Base-by-base conservation (phyloP, 2,113 vertebrate species). In the Thunnus thynnus region DNA sequence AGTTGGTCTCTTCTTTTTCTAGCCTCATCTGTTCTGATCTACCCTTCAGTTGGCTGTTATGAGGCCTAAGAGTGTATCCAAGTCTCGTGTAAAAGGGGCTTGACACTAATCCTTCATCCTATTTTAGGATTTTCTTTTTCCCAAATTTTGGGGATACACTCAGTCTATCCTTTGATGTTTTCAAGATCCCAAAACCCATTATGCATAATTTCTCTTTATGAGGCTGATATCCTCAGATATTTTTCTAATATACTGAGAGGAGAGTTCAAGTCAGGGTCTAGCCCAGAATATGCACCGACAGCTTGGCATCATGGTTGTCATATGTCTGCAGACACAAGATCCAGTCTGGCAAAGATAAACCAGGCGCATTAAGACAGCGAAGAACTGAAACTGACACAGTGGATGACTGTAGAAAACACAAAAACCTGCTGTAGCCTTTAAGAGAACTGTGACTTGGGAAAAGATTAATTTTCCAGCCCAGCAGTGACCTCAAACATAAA, bases 401-500 rank as follows among this genome's bases (percentile, higher is more conserved):
- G 46, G 30, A 18, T 22, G 36, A 32, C 68, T 77, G 48, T 60
- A 16, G 63, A 77, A 50, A 25, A 25, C 14, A 65, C 13, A 4
- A 61, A 56, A 82, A 47, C 17, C 18, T 60, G 50, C 32, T 30
- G 46, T 65, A n/a, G 84, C 25, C 41, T 12, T 41, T 13, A 55
- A 54, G 54, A 86, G 52, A 2, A 16, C 13, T 60, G 58, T 47
- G 46, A 66, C 9, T 55, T 66, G 54, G 75, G 64, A 65, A 60
- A 61, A 78, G 22, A 85, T 82, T 58, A 18, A 68, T 80, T 82
- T 30, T 36, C 27, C 13, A 52, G 52, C 47, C 5, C 36, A 9
- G 8, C 36, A 41, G 36, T 47, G 47, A 30, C 30, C 14, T 25
- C 50, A 50, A 51, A 52, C 32, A 32, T 52, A 68, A n/a, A 68